Evolutionary conservation across 2,888 invertebrate genomes (phyloP), one percentile per base, ranked within the genome.

Genomic region (Caenorhabditis virilis): DNA sequence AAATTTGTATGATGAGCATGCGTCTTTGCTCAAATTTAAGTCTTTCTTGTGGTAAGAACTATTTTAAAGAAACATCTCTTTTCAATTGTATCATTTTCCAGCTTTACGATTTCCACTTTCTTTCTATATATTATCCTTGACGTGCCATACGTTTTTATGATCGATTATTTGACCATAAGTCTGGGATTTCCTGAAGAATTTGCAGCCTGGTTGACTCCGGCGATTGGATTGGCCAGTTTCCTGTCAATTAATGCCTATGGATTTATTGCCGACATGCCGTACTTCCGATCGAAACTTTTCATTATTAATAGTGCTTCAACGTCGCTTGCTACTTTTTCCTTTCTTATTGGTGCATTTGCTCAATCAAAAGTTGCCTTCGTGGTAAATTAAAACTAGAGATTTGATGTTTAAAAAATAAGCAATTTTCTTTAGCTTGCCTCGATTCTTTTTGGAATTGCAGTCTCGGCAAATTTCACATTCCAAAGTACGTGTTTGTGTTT

Each of bases 111-210:
- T 6, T 58, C 57, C 7, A 59, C 64, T 0, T 52, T 93, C 76
- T 87, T 93, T 52, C 88, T 95, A 50, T 95, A 94, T 85, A 89
- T 90, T 79, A 93, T 93, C 91, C 85, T 86, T 69, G 94, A 95
- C 82, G 91, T 95, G 1, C 73, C 74, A 15, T 95, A 95, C 86
- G 91, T 95, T 84, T 95, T 93, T 85, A 87, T 94, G 66, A 90
- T 91, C 53, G 93, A 94, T 80, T 89, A 91, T 83, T 89, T 92
- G 86, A 88, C 88, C 33, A 88, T 63, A 5, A 46, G 55, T 6
- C 87, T 88, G 65, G 89, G 27, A 0, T n/a, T 52, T 2, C 0
- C 6, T 0, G 52, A 49, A 18, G 33, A 20, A 7, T 52, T 90
- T 48, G 90, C 90, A 4, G 91, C 93, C 5, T 88, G 88, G 63